Evolutionary conservation across 2,113 vertebrate genomes (phyloP).

Genomic region (Cryptotis parvus): DNA sequence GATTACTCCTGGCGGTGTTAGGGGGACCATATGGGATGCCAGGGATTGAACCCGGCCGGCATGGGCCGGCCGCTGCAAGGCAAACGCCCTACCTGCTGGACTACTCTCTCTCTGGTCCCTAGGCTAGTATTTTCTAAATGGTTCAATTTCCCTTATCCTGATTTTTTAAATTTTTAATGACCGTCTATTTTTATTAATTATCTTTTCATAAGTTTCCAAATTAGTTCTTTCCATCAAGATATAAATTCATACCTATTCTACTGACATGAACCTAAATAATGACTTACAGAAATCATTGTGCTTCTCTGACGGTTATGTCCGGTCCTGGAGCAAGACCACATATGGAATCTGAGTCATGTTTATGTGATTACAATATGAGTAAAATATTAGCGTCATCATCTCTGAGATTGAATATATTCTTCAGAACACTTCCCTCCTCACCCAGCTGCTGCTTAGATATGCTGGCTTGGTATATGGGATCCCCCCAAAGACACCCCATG

Average conservation of each 20-base stretch:
- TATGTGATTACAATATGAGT: conserved; percentile 74
- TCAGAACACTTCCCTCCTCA: not conserved
- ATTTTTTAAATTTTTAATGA: not conserved
- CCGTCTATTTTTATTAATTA: not conserved
- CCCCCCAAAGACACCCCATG: no score
- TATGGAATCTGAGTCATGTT: conserved; percentile 38
- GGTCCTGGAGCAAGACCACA: conserved; percentile 57
- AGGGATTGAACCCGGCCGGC: no score
- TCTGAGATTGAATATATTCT: not conserved
- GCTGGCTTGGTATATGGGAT: no score
- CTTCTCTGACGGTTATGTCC: conserved; percentile 56
- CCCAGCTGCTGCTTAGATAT: no score
- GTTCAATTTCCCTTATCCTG: not conserved
- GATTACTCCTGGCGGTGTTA: no score
- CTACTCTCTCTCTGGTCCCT: no score
- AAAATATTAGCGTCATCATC: conserved; percentile 23
- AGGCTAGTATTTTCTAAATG: not conserved
- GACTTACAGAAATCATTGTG: conserved; percentile 80
- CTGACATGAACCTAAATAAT: conserved; percentile 74
- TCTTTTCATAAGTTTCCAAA: conserved; percentile 59
- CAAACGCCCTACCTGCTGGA: no score
- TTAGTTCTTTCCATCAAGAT: conserved; percentile 74
- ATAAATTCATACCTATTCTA: conserved; percentile 84
- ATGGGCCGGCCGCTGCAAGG: no score
- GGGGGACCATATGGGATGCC: no score